phyloP scores from a whole-genome alignment of 2,113 vertebrate genomes.

The Platysternon megacephalum region DNA sequence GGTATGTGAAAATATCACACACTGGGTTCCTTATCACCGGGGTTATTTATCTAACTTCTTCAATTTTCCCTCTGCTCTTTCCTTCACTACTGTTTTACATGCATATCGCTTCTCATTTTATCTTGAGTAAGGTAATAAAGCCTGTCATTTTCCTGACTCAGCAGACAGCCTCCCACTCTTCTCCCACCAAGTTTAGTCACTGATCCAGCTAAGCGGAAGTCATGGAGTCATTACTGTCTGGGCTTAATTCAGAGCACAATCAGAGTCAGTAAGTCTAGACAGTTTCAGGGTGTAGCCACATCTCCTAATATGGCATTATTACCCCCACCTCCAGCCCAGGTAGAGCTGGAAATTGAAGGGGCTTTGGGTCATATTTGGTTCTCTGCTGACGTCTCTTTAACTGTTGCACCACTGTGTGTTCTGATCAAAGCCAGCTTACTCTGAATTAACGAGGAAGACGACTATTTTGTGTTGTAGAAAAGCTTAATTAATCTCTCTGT shows the following conservation, averaged over 20 bases:
- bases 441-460: not conserved
- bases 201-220: not conserved
- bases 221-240: slow-evolving; percentile 31
- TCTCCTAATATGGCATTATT: slow-evolving; percentile 30
- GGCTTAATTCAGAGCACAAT: not conserved
- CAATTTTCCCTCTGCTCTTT: not conserved
- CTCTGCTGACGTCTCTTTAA: not conserved
- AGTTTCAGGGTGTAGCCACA: not conserved
- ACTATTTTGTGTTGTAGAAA: not conserved
- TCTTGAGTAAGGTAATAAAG: not conserved
- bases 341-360: accelerated
- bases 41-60: not conserved
- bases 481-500: accelerated
- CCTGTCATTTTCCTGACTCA: slow-evolving; percentile 54
- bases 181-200: slow-evolving; percentile 48
- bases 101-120: not conserved
- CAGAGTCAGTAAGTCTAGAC: slow-evolving; percentile 54
- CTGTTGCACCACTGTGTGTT: not conserved
- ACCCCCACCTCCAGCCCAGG: not conserved
- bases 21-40: not conserved
- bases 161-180: slow-evolving; percentile 21
- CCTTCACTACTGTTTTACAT: accelerated
- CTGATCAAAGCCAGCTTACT: not conserved
- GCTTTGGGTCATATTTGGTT: not conserved
- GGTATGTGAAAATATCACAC: not conserved